Evolutionary conservation across 2,888 invertebrate genomes (phyloP).

Genomic region (Venusia cambrica): DNA sequence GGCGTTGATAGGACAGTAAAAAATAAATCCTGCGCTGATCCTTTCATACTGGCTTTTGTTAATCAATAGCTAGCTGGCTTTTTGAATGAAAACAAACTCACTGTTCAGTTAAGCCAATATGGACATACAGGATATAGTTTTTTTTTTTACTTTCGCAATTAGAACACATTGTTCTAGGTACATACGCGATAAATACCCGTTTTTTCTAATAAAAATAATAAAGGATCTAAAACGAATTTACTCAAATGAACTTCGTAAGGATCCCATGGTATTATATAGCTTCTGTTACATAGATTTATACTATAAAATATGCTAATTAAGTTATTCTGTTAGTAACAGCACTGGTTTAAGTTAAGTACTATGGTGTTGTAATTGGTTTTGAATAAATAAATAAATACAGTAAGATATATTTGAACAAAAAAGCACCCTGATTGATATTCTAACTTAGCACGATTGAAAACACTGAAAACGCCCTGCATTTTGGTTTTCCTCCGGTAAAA

Average conservation of each 20-base stretch:
- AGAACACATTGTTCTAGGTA: too few species aligned
- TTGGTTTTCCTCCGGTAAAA: constrained; percentile 70
- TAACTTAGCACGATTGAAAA: constrained; percentile 76
- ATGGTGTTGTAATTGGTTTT: too few species aligned
- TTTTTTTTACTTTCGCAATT: too few species aligned
- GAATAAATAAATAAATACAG: too few species aligned
- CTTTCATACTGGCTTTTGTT: constrained; percentile 32
- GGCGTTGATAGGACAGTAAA: constrained; percentile 21
- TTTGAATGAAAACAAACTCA: constrained; percentile 28
- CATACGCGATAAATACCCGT: too few species aligned
- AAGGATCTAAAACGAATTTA: constrained; percentile 64
- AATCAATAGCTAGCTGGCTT: constrained; percentile 51
- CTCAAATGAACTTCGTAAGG: constrained; percentile 63
- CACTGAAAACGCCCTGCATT: constrained; percentile 62
- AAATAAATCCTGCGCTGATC: constrained; percentile 17
- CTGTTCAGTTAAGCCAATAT: constrained; percentile 32
- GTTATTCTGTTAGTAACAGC: too few species aligned
- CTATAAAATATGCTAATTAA: too few species aligned
- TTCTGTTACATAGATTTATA: too few species aligned
- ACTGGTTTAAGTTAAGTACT: too few species aligned
- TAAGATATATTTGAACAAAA: too few species aligned
- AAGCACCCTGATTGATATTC: constrained; percentile 76
- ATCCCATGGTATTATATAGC: constrained; percentile 69
- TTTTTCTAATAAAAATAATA: too few species aligned
- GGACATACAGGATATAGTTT: too few species aligned